Evolutionary conservation across 2,797 vertebrate species (phyloP).

Genomic region (Crocidura indochinensis): DNA sequence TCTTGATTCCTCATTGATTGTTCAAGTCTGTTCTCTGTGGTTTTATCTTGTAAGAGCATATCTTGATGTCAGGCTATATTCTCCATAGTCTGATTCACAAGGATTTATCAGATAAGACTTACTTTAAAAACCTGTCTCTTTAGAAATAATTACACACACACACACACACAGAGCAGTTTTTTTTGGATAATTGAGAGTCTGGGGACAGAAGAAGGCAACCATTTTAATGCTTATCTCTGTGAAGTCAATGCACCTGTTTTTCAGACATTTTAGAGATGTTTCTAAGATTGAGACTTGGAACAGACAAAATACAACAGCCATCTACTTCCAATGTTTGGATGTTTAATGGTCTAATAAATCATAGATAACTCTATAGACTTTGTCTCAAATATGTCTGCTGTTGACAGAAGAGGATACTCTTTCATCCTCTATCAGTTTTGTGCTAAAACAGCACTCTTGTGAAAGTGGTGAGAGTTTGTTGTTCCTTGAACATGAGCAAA

Average conservation of each 20-base stretch:
- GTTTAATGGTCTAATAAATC: slow-evolving; percentile 77
- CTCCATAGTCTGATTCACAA: slow-evolving; percentile 81
- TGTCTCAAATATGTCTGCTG: slow-evolving; percentile 47
- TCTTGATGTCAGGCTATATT: slow-evolving; percentile 79
- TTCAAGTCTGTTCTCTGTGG: slow-evolving; percentile 69
- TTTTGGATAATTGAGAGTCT: slow-evolving; percentile 79
- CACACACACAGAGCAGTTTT: slow-evolving; percentile 67
- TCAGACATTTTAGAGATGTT: slow-evolving; percentile 64
- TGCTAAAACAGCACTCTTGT: slow-evolving; percentile 68
- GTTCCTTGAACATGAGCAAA: slow-evolving; percentile 49
- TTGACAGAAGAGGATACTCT: slow-evolving; percentile 58
- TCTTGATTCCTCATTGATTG: slow-evolving; percentile 66
- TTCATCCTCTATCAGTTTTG: slow-evolving; percentile 53
- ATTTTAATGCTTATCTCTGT: slow-evolving; percentile 78
- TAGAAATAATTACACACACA: slow-evolving; percentile 74
- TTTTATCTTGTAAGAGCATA: slow-evolving; percentile 80
- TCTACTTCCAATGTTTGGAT: slow-evolving; percentile 63
- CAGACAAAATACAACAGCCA: slow-evolving; percentile 63
- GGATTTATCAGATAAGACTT: slow-evolving; percentile 81
- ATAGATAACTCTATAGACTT: slow-evolving; percentile 50
- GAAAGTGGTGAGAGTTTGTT: slow-evolving; percentile 53
- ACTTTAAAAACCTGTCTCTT: slow-evolving; percentile 79
- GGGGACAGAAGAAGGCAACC: slow-evolving; percentile 69
- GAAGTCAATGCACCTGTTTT: slow-evolving; percentile 49
- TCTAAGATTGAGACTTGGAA: slow-evolving; percentile 45